Percentiles rank a stretch among this genome's conserved stretches.
These are phyloP conservation scores for Diuraphis noxia DNA, from an alignment of 1,140 invertebrate species.

Conservation along the genomic window DNA sequence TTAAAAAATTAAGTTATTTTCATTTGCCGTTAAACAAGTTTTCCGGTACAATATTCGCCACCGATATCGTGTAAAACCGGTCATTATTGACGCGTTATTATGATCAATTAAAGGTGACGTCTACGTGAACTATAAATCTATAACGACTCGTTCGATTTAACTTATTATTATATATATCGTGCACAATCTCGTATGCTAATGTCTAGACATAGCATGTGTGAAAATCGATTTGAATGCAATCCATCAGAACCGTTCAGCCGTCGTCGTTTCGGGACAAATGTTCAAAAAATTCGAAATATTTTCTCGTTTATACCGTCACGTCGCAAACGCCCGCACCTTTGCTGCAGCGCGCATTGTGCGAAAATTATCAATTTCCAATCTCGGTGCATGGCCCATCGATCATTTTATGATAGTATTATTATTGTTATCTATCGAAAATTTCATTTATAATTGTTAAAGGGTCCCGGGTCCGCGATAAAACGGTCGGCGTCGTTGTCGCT, in stretches of 20 bases:
- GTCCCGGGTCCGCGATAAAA: neutral
- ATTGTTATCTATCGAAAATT: constrained; percentile 14
- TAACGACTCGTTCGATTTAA: neutral
- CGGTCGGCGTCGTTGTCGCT: neutral
- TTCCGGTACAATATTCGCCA: neutral
- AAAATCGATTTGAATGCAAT: neutral
- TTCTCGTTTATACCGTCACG: neutral
- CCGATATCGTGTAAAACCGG: neutral
- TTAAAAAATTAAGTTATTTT: neutral
- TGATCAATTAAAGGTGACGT: neutral
- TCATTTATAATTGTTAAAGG: constrained; percentile 8
- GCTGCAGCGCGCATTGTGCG: neutral
- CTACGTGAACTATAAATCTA: neutral
- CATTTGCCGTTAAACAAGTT: neutral
- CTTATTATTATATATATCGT: neutral
- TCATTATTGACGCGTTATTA: neutral
- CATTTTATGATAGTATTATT: neutral
- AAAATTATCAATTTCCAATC: constrained; percentile 48
- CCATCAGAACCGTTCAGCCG: neutral
- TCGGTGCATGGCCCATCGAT: constrained; percentile 1
- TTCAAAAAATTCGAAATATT: neutral
- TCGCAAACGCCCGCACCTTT: neutral
- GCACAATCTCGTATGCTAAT: neutral
- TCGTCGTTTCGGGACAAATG: neutral
- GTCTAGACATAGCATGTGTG: neutral